Base-by-base conservation (phyloP, 2,888 invertebrate species). In the Drosophila putrida region DNA sequence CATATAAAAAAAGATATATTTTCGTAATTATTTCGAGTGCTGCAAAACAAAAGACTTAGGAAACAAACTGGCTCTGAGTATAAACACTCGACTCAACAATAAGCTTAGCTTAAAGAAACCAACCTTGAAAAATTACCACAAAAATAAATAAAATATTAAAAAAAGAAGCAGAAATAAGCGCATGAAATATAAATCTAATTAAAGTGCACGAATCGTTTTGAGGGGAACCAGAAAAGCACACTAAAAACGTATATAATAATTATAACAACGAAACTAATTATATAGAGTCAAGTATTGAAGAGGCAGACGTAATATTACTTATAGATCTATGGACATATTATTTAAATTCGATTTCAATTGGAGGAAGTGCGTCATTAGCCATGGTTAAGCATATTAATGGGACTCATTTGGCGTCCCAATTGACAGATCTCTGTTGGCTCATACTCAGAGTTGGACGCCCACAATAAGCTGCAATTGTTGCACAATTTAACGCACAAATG, bases 401-500 rank as follows among this genome's bases (percentile, higher is more conserved):
- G 6, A 63, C 82, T 88, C 66, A 87, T 89, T 83, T 67, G 74
- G 15, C 41, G 25, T 20, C 27, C 4, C 51, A 31, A 49, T 63
- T 41, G 67, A 58, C 74, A 72, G 60, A 11, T 65, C 28, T 51
- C 27, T 54, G 5, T 36, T 27, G 4, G n/a, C 15, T 60, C 25
- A 38, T 38, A 27, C 51, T 36, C 11, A 46, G 25, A 33, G 44
- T 53, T 64, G 63, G 25, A 80, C 82, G 68, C 83, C 87, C 84
- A 76, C 82, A 65, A 47, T 25, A 62, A 46, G 28, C 53, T 74
- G 63, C 77, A 71, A 65, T 59, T 68, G 61, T 86, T 86, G 87
- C 82, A 83, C 75, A 84, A 83, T 71, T 70, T 61, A 43, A 58
- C 44, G 47, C 46, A 59, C 38, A 68, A 57, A 78, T 55, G 35